A percentile compares a stretch with the other conserved stretches of the same genome.
Conservation (phyloP, 2,888 invertebrate species). For the Caprella mutica region DNA sequence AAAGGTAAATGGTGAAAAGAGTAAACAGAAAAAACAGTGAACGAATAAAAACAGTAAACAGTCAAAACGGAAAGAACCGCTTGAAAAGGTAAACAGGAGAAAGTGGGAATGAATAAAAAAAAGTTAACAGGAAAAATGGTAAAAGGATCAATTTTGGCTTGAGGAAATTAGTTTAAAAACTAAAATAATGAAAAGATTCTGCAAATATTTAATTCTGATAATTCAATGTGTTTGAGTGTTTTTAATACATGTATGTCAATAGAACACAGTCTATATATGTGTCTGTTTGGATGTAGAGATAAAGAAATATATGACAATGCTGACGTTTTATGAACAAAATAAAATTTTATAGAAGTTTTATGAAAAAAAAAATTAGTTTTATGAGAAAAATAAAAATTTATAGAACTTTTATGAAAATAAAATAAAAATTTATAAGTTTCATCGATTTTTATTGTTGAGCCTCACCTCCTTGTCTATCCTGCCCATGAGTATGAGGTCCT, state of each 20-base stretch:
- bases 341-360: no score
- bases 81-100: no score
- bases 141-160: not conserved
- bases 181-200: not conserved
- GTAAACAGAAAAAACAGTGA: no score
- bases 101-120: no score
- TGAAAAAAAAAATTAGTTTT: not conserved
- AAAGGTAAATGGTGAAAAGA: no score
- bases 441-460: not conserved
- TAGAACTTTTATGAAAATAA: not conserved
- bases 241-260: not conserved
- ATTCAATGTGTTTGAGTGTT: not conserved
- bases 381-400: constrained; percentile 14
- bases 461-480: constrained; percentile 56
- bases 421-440: not conserved
- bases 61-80: no score
- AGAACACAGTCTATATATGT: not conserved
- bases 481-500: constrained; percentile 65
- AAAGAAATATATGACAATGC: not conserved
- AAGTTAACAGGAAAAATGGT: no score
- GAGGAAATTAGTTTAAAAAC: not conserved
- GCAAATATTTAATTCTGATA: not conserved
- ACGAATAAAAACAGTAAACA: no score
- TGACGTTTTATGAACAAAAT: no score
- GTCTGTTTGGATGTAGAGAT: constrained; percentile 2